Conservation (phyloP, 2,113 vertebrate genomes). For the Xyrauchen texanus region DNA sequence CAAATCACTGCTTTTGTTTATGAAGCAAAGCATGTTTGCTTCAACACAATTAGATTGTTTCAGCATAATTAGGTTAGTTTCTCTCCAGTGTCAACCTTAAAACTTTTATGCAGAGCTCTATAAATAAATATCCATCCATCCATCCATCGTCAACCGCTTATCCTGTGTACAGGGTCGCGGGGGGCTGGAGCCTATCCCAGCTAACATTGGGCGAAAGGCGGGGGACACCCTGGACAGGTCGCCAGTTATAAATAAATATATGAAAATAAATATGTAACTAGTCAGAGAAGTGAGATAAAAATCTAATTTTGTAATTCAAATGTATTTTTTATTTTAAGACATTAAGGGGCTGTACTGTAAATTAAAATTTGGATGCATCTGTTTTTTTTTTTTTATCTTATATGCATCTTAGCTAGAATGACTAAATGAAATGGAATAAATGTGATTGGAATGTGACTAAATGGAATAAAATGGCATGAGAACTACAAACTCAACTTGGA, state of each 20-base stretch:
- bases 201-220: too few relatives aligned
- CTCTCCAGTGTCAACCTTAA: not conserved
- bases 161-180: too few relatives aligned
- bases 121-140: too few relatives aligned
- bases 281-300: not conserved
- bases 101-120: not conserved
- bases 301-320: not conserved
- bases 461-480: conserved; percentile 6
- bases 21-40: conserved; percentile 20
- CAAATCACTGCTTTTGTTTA: conserved; percentile 10
- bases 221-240: too few relatives aligned
- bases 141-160: too few relatives aligned
- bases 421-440: not conserved
- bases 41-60: conserved; percentile 22
- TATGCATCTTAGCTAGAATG: not conserved
- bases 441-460: conserved; percentile 9
- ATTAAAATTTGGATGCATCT: not conserved
- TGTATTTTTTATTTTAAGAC: not conserved
- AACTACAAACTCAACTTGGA: not conserved
- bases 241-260: not conserved
- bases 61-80: conserved; percentile 9
- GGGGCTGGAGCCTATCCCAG: too few relatives aligned
- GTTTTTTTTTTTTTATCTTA: not conserved
- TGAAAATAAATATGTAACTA: not conserved
- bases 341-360: conserved; percentile 2